Evolutionary conservation across 2,888 invertebrate genomes (phyloP).

Genomic region (Phengaris alcon): DNA sequence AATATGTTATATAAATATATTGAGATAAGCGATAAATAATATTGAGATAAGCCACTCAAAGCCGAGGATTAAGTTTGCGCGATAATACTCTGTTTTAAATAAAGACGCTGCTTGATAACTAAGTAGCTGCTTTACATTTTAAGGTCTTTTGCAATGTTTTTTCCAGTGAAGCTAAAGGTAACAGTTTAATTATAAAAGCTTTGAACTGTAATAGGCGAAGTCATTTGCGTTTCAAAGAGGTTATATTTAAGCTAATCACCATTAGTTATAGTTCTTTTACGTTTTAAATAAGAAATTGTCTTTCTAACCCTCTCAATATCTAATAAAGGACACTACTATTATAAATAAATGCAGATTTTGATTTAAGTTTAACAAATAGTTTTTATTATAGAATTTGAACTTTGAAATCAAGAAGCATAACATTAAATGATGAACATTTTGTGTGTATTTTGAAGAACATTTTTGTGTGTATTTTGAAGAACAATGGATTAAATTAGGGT

Average conservation of each 20-base stretch:
- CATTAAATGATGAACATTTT: too few species aligned
- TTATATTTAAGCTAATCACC: conserved; percentile 16
- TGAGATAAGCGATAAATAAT: background rate
- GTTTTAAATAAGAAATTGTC: conserved; percentile 1
- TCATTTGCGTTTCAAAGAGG: conserved; percentile 7
- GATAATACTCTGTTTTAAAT: conserved; percentile 13
- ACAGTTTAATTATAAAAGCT: conserved; percentile 17
- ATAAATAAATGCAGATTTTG: too few species aligned
- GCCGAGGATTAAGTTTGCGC: background rate
- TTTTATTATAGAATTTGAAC: too few species aligned
- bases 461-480: background rate
- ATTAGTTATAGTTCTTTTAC: background rate
- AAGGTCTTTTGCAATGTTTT: conserved; percentile 10
- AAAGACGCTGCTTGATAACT: conserved; percentile 2
- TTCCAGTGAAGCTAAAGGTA: conserved; percentile 15
- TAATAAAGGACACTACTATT: too few species aligned
- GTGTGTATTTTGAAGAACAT: background rate
- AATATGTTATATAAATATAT: conserved; percentile 2
- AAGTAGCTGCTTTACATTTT: conserved; percentile 7
- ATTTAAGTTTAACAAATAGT: too few species aligned
- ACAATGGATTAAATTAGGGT: background rate
- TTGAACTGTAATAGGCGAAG: conserved; percentile 17
- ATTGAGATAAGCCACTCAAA: background rate
- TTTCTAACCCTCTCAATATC: background rate
- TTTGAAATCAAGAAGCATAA: too few species aligned